Conservation (phyloP, 2,113 vertebrate species). For the Notothenia coriiceps region DNA sequence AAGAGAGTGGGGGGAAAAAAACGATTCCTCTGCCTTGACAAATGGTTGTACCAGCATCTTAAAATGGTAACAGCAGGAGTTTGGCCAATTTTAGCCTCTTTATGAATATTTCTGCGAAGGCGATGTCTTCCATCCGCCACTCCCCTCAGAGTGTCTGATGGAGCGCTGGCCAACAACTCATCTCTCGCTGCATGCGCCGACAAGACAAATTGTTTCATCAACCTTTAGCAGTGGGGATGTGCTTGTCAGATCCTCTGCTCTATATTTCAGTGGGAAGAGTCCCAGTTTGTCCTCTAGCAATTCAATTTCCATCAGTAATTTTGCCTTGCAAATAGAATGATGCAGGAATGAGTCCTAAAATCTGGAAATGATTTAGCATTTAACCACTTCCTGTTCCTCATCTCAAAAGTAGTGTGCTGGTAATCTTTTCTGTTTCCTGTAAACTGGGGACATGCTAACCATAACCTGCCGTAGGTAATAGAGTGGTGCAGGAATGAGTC, state of each 20-base stretch:
- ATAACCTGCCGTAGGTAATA: no score
- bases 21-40: slow-evolving; percentile 23
- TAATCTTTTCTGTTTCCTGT: no score
- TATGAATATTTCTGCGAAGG: slow-evolving; percentile 58
- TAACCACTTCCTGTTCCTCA: no score
- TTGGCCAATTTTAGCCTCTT: slow-evolving; percentile 65
- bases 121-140: slow-evolving; percentile 45
- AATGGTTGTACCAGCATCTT: slow-evolving; percentile 44
- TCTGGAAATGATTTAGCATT: no score
- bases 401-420: no score
- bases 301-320: slow-evolving; percentile 26
- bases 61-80: slow-evolving; percentile 63
- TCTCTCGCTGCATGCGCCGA: slow-evolving; percentile 60
- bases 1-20: background rate
- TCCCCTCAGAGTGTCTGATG: slow-evolving; percentile 66
- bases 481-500: no score
- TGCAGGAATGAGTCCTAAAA: no score
- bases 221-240: slow-evolving; percentile 61
- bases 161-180: slow-evolving; percentile 53
- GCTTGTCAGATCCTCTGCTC: slow-evolving; percentile 25
- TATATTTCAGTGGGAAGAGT: slow-evolving; percentile 39
- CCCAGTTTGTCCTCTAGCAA: slow-evolving; percentile 30
- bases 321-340: background rate
- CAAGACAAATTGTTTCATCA: slow-evolving; percentile 75
- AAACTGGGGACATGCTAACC: no score